A percentile compares a stretch with the other conserved stretches of the same genome.
Evolutionary conservation across 2,888 invertebrate species (phyloP).

Genomic region (Plebejus melissa): DNA sequence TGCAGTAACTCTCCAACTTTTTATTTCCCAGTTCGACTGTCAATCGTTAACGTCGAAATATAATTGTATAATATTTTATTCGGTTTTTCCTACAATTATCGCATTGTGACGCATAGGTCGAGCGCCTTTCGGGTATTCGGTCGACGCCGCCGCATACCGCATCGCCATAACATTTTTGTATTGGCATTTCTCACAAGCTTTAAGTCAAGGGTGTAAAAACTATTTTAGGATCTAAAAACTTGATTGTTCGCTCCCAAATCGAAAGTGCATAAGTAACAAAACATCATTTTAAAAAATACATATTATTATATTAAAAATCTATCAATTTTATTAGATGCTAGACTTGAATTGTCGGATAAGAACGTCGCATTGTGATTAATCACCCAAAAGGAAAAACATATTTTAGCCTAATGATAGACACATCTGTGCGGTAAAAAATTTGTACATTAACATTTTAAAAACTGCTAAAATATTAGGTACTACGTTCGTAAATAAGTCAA

Average conservation of each 20-base stretch:
- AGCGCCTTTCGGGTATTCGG: conserved; percentile 58
- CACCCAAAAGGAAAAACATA: neutral
- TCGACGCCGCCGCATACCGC: conserved; percentile 50
- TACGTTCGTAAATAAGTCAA: neutral
- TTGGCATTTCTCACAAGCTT: conserved; percentile 38
- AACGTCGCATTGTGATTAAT: neutral
- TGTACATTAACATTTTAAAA: neutral
- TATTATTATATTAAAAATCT: too few relatives aligned
- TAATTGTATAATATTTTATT: conserved; percentile 68
- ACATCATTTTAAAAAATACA: too few relatives aligned
- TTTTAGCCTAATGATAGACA: neutral
- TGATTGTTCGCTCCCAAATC: conserved; percentile 25
- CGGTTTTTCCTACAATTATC: conserved; percentile 69
- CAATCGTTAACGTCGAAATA: conserved; percentile 51
- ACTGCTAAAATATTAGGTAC: neutral
- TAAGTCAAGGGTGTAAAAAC: conserved; percentile 39
- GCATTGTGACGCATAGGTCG: conserved; percentile 56
- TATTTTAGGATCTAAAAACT: conserved; percentile 38
- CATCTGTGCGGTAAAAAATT: neutral
- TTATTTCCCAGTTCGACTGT: conserved; percentile 39
- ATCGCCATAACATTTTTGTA: conserved; percentile 38
- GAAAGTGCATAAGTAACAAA: conserved; percentile 25
- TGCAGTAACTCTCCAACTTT: conserved; percentile 50
- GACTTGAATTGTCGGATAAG: neutral
- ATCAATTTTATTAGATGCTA: too few relatives aligned